Percentiles rank a stretch among this genome's conserved stretches.
Conservation (phyloP, 2,797 vertebrate species). For the Echeneis naucrates region DNA sequence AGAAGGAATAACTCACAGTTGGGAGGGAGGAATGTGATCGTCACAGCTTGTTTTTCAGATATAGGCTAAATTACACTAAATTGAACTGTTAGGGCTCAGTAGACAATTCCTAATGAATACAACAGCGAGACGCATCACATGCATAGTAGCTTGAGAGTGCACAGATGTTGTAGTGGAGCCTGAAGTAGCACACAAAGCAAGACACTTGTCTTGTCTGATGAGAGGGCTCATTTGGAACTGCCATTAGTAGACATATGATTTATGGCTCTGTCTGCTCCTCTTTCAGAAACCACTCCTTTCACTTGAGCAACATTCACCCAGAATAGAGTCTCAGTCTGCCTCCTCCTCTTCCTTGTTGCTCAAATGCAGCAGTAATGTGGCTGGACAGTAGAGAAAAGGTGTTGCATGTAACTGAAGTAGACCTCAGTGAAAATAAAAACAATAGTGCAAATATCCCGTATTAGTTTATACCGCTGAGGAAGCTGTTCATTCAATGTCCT, state of each 20-base stretch:
- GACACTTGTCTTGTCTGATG: slow-evolving; percentile 92
- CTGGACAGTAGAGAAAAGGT: slow-evolving; percentile 19
- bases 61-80: slow-evolving; percentile 53
- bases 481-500: slow-evolving; percentile 3
- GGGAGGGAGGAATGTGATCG: slow-evolving; percentile 18
- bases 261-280: slow-evolving; percentile 80
- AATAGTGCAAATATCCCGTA: background rate
- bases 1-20: background rate
- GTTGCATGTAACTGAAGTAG: slow-evolving; percentile 28
- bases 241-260: slow-evolving; percentile 89
- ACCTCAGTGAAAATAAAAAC: slow-evolving; percentile 12
- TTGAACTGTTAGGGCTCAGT: slow-evolving; percentile 68
- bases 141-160: slow-evolving; percentile 81
- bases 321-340: slow-evolving; percentile 30
- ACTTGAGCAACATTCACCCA: slow-evolving; percentile 47
- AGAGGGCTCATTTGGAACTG: slow-evolving; percentile 90
- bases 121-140: slow-evolving; percentile 71
- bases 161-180: slow-evolving; percentile 86
- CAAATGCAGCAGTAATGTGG: slow-evolving; percentile 20
- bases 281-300: slow-evolving; percentile 58
- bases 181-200: slow-evolving; percentile 86
- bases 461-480: background rate
- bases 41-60: slow-evolving; percentile 55
- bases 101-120: slow-evolving; percentile 82
- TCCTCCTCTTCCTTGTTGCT: slow-evolving; percentile 26